Conservation (phyloP, 2,113 vertebrate species). For the Prietella phreatophila region DNA sequence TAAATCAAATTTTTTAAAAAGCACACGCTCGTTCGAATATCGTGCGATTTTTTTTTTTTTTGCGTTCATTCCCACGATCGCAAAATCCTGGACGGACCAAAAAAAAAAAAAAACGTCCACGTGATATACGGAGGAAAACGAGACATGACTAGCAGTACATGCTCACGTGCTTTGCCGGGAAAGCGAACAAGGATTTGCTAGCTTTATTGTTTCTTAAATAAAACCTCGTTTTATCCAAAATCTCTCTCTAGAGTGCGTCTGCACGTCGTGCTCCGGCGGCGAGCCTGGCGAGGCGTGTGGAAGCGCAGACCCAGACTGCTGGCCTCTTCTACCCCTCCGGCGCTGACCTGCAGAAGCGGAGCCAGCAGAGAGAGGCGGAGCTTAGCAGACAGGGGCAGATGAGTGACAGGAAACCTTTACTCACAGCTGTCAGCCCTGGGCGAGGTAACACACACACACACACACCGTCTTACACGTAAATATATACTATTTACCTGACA, state of each 20-base stretch:
- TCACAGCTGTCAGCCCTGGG: conserved; percentile 87
- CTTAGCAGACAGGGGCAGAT: conserved; percentile 71
- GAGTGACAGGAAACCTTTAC: conserved; percentile 73
- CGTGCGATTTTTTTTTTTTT: no score
- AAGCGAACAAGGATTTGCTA: no score
- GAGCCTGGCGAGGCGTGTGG: conserved; percentile 49
- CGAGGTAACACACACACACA: conserved; percentile 73
- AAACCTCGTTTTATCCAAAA: no score
- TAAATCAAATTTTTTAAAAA: no score
- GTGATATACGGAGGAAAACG: not conserved
- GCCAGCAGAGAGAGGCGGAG: conserved; percentile 67
- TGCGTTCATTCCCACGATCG: no score
- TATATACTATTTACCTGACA: not conserved
- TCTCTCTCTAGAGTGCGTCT: conserved; percentile 41
- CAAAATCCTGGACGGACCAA: no score
- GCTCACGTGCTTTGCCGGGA: no score
- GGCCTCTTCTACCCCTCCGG: conserved; percentile 89
- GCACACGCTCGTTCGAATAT: no score
- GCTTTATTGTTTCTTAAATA: not conserved
- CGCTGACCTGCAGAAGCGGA: conserved; percentile 74
- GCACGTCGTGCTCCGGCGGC: not conserved
- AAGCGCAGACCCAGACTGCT: conserved; percentile 81
- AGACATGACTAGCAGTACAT: no score
- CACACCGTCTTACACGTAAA: not conserved
- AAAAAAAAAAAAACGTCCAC: no score